Base-by-base conservation (phyloP, 2,113 vertebrate species). In the Pygoscelis adeliae region DNA sequence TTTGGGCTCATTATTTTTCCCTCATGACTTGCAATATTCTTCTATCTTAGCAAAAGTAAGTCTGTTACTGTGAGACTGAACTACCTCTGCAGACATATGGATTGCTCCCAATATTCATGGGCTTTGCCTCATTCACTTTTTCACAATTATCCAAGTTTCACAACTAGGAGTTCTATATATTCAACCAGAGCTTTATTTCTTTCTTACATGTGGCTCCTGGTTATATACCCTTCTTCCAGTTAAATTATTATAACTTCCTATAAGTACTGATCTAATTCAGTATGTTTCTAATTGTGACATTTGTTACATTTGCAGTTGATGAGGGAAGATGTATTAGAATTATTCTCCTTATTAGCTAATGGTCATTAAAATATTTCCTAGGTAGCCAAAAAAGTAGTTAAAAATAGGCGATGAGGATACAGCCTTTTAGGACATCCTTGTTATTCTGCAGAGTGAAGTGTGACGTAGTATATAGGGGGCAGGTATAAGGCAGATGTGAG, bases 371-470 rank as follows among this genome's bases (percentile, higher is more conserved):
- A 10, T 55, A 65, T 36, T 56, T 13, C 36, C 32, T 67, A 40
- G 34, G 6, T 10, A 80, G 18, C 9, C 22, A 34, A 88, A 80
- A 69, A 47, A 13, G 18, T 38, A 44, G 23, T 34, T 73, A 44
- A 55, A 82, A 62, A 32, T 36, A 66, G 25, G 15, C 0, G 0
- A 21, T 59, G 55, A 82, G 30, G 17, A 63, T 42, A 55, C 5
- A 36, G 10, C 19, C 9, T 94, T 95, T 73, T 42, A 66, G 32
- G 63, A 53, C 5, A 74, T 27, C 11, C 17, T 50, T 74, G 73
- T 66, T 65, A 29, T 58, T 42, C 44, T 71, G 22, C 23, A n/a
- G 32, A 38, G 23, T 63, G 36, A 61, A 2, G 6, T 9, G 36
- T 50, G 53, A 34, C 1, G 1, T 25, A 40, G 6, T 15, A 22